Evolutionary conservation across 2,797 vertebrate genomes (phyloP), one percentile per base, ranked within the genome.

Genomic region (Peromyscus nudipes): DNA sequence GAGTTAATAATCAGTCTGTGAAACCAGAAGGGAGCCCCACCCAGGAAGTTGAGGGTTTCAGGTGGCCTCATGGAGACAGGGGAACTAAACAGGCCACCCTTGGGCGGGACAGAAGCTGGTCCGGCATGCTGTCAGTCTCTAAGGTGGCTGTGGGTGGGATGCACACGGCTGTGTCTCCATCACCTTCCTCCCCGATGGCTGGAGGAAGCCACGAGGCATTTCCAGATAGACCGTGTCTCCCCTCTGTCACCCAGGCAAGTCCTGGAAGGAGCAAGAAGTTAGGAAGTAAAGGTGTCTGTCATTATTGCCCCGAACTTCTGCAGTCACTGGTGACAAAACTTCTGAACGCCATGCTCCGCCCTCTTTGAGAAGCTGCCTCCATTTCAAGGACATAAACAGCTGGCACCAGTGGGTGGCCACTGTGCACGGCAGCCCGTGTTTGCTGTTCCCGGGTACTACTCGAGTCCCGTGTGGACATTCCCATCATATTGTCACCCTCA

Each of bases 321-420:
- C 0, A 0, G 67, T 55, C 73, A 16, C 52, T 19, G 34, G 87
- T 55, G 31, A 16, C 4, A 1, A 11, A 21, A 12, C 65, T 21
- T 31, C 60, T 9, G 19, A 49, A 7, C 5, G 27, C 10, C 3
- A 7, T 6, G 25, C 2, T 85, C 27, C n/a, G 11, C 12, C 43
- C 40, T 19, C 8, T 85, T 25, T 52, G 64, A 40, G 16, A 29
- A 27, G 75, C 40, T 16, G 9, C 29, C 60, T 71, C 21, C 4
- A 2, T 25, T 6, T 19, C 0, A 0, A 75, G 9, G n/a, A 31
- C 0, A 0, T 2, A 49, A 52, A 77, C 55, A 49, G 1, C 9
- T n/a, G 4, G 10, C 4, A 14, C n/a, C 71, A 2, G 21, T 0
- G 34, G 6, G 55, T 4, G 55, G 17, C n/a, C 5, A 0, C 46